Evolutionary conservation across 2,113 vertebrate genomes (phyloP).

Genomic region (Ammodytes dubius): DNA sequence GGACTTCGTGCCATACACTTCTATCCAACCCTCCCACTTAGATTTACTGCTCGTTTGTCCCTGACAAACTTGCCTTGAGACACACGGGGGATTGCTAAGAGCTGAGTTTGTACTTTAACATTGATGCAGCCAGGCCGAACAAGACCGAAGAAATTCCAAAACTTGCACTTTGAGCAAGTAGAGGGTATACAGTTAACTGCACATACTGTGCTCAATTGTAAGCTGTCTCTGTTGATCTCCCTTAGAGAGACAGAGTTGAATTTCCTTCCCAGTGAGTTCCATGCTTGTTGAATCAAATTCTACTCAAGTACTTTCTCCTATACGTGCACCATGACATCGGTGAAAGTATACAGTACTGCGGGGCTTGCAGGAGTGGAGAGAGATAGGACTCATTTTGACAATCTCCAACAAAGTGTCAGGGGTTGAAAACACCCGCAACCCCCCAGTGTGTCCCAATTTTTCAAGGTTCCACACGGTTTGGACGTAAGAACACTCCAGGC

Average conservation of each 20-base stretch:
- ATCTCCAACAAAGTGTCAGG: conserved; percentile 43
- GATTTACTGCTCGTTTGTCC: conserved; percentile 58
- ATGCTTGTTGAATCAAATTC: conserved; percentile 55
- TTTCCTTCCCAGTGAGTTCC: conserved; percentile 32
- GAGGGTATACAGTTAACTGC: background rate
- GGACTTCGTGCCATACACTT: conserved; percentile 11
- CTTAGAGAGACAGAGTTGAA: conserved; percentile 16
- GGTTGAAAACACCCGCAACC: conserved; percentile 51
- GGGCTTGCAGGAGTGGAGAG: conserved; percentile 25
- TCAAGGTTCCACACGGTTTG: conserved; percentile 56
- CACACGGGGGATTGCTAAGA: conserved; percentile 4
- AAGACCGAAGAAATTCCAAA: background rate
- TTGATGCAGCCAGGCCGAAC: background rate
- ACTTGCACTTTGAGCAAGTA: conserved; percentile 12
- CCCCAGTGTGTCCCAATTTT: conserved; percentile 47
- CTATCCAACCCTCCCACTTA: conserved; percentile 27
- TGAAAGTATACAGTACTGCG: conserved; percentile 39
- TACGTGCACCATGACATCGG: conserved; percentile 23
- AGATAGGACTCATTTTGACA: conserved; percentile 47
- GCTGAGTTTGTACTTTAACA: conserved; percentile 12
- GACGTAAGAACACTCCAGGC: conserved; percentile 59
- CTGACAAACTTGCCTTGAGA: conserved; percentile 42
- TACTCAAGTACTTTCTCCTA: conserved; percentile 56
- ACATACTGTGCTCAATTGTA: conserved; percentile 25
- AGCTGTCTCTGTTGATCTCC: conserved; percentile 50